Percentiles rank a stretch among this genome's conserved stretches.
These are phyloP conservation scores for Microchirus variegatus DNA, from an alignment of 2,797 vertebrate species.

Conservation along the genomic window DNA sequence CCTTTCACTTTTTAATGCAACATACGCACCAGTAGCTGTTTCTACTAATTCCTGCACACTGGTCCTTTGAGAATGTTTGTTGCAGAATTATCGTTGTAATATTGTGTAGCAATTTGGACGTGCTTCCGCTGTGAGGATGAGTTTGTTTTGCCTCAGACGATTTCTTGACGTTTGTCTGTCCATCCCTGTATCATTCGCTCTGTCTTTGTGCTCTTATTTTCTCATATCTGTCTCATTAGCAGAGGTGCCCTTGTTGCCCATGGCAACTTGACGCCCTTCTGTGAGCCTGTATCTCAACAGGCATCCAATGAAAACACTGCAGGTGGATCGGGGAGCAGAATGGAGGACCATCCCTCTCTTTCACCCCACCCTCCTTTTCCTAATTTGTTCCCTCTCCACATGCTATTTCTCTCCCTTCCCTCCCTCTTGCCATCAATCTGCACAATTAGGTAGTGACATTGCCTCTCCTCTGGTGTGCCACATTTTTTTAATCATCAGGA, in stretches of 20 bases:
- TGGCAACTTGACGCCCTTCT: conserved; percentile 43
- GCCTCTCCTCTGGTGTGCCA: neutral
- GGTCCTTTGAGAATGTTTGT: too few relatives aligned
- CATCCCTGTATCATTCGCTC: neutral
- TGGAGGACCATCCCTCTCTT: conserved; percentile 7
- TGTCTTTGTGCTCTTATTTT: conserved; percentile 12
- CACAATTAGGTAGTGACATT: conserved; percentile 5
- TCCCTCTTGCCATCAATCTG: neutral
- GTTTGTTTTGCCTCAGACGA: neutral
- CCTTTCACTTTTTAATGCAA: too few relatives aligned
- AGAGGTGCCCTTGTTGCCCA: conserved; percentile 25
- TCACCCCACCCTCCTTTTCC: conserved; percentile 5
- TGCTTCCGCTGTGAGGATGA: too few relatives aligned
- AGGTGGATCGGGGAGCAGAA: conserved; percentile 27
- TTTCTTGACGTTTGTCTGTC: neutral
- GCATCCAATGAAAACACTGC: conserved; percentile 37
- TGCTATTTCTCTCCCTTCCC: neutral
- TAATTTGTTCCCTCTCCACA: conserved; percentile 11
- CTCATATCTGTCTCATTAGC: conserved; percentile 38
- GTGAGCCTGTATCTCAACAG: conserved; percentile 42
- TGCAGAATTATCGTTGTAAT: too few relatives aligned
- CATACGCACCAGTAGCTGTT: too few relatives aligned
- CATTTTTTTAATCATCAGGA: conserved; percentile 14
- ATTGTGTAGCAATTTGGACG: too few relatives aligned
- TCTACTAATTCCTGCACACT: too few relatives aligned